A percentile compares a stretch with the other conserved stretches of the same genome.
These are phyloP conservation scores for Calyptommatus sinebrachiatus DNA, from an alignment of 2,113 vertebrate genomes.

Conservation along the genomic window DNA sequence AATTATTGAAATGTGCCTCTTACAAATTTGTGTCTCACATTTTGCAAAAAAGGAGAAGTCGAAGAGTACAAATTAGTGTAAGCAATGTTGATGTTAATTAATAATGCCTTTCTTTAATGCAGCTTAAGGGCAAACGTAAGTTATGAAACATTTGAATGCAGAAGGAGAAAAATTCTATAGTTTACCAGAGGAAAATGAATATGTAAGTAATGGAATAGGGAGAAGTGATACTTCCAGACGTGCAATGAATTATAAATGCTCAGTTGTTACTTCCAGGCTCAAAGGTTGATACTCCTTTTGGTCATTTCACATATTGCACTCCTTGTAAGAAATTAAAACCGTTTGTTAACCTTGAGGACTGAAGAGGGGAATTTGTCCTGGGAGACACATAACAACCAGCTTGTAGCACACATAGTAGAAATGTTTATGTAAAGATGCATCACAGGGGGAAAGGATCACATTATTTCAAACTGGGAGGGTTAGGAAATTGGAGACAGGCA, in stretches of 20 bases:
- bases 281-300: neutral
- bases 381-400: neutral
- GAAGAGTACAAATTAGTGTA: neutral
- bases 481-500: neutral
- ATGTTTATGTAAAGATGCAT: neutral
- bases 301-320: neutral
- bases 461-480: too few species aligned
- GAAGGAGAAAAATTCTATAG: neutral
- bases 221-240: neutral
- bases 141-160: neutral
- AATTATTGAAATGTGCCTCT: too few species aligned
- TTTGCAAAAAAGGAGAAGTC: too few species aligned
- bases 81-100: neutral
- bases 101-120: neutral
- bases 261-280: neutral
- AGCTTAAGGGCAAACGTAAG: neutral
- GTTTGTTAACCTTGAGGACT: conserved; percentile 5
- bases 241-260: neutral
- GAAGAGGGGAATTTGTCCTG: neutral
- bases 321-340: conserved; percentile 14
- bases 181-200: neutral
- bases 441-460: neutral
- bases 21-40: too few species aligned
- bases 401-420: too few species aligned
- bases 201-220: neutral